Percentiles rank a stretch among this genome's conserved stretches.
phyloP scores from a whole-genome alignment of 1,140 invertebrate species.

The Meloidogyne chitwoodi region DNA sequence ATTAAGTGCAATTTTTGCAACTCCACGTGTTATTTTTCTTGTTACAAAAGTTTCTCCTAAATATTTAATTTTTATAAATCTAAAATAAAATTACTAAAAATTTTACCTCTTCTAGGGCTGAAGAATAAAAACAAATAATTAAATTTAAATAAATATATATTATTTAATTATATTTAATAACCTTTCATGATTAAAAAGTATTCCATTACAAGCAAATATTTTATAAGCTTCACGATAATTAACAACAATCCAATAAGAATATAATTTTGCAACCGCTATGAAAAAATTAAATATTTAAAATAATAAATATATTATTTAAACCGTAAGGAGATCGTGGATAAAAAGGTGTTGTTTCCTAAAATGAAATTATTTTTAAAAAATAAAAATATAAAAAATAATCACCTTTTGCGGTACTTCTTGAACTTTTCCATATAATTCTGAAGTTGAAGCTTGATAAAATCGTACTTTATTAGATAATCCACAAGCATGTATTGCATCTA shows the following conservation, averaged over 20 bases:
- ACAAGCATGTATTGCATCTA: slow-evolving; percentile 92
- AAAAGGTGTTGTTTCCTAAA: slow-evolving; percentile 88
- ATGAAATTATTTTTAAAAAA: neutral
- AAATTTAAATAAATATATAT: neutral
- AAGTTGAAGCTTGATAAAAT: slow-evolving; percentile 98
- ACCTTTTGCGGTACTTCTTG: slow-evolving; percentile 84
- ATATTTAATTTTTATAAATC: slow-evolving; percentile 23
- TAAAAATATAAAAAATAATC: neutral
- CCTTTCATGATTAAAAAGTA: slow-evolving; percentile 96
- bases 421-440: slow-evolving; percentile 96
- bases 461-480: slow-evolving; percentile 76
- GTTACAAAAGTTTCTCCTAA: slow-evolving; percentile 92
- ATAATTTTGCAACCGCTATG: slow-evolving; percentile 91
- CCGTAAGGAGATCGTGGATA: slow-evolving; percentile 99
- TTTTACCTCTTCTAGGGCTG: slow-evolving; percentile 76
- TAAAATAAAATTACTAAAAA: slow-evolving; percentile 17
- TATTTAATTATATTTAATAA: neutral
- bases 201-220: slow-evolving; percentile 97
- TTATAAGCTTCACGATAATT: slow-evolving; percentile 96
- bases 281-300: neutral
- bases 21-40: slow-evolving; percentile 90
- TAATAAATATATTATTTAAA: slow-evolving; percentile 65
- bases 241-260: slow-evolving; percentile 95
- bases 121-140: neutral
- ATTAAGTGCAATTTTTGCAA: slow-evolving; percentile 66